Percentiles rank a stretch among this genome's conserved stretches.
Conservation (phyloP, 2,113 vertebrate species). For the Regulus satrapa region DNA sequence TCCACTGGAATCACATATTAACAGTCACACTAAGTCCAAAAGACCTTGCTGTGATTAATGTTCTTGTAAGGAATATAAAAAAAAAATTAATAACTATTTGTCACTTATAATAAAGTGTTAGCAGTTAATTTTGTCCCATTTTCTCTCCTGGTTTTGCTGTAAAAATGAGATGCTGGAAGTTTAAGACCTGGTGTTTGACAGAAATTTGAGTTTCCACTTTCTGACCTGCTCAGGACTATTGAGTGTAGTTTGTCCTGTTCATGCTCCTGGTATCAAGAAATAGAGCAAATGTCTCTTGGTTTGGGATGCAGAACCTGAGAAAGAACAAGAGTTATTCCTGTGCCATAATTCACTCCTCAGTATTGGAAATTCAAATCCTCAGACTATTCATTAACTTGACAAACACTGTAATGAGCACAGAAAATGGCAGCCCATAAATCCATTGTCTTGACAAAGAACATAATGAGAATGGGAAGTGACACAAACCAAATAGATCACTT, state of each 20-base stretch:
- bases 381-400: conserved; percentile 74
- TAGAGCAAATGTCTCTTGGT: not conserved
- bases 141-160: conserved; percentile 47
- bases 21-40: conserved; percentile 42
- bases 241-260: not conserved
- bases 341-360: conserved; percentile 50
- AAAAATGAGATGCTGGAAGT: conserved; percentile 21
- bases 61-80: conserved; percentile 61
- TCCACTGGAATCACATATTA: conserved; percentile 43
- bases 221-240: conserved; percentile 24
- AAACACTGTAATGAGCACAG: conserved; percentile 67
- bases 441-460: conserved; percentile 68
- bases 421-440: conserved; percentile 73
- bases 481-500: conserved; percentile 64
- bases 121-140: conserved; percentile 67
- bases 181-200: conserved; percentile 29
- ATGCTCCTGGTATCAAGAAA: not conserved
- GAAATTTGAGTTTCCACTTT: not conserved
- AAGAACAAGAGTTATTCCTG: not conserved
- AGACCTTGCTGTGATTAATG: conserved; percentile 69
- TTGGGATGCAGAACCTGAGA: not conserved
- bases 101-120: conserved; percentile 62
- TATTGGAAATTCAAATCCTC: conserved; percentile 65
- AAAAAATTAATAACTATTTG: conserved; percentile 73
- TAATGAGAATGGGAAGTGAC: conserved; percentile 70